A percentile compares a stretch with the other conserved stretches of the same genome.
Evolutionary conservation across 2,888 invertebrate genomes (phyloP).

Genomic region (Willowsia nigromaculata): DNA sequence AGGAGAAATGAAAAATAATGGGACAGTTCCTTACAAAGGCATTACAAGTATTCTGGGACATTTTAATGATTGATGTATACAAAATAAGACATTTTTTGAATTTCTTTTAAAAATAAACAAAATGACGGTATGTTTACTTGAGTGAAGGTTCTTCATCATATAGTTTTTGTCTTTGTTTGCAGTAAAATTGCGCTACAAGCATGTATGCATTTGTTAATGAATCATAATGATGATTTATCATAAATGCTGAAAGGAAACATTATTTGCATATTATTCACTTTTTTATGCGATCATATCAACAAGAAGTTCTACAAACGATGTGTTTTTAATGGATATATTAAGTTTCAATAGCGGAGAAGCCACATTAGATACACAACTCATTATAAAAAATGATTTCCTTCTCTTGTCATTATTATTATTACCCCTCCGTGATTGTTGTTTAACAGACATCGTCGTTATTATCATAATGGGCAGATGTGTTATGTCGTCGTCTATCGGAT

Average conservation of each 20-base stretch:
- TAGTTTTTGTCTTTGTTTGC: neutral
- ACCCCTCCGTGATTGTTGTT: neutral
- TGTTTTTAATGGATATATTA: conserved; percentile 7
- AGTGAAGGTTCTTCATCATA: neutral
- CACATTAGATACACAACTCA: neutral
- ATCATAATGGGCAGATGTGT: neutral
- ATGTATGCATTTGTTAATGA: neutral
- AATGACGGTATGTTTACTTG: neutral
- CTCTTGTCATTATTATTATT: neutral
- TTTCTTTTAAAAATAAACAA: neutral
- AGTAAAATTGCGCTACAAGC: neutral
- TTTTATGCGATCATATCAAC: neutral
- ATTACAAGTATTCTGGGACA: neutral
- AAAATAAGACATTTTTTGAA: neutral
- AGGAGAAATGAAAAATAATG: neutral
- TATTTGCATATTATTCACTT: conserved; percentile 26
- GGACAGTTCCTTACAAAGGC: neutral
- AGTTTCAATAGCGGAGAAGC: neutral
- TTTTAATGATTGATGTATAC: neutral
- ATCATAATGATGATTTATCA: conserved; percentile 7
- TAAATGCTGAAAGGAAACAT: conserved; percentile 9
- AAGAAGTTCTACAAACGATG: neutral
- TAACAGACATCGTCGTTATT: neutral
- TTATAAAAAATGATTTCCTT: conserved; percentile 25
- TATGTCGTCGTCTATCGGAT: neutral